Evolutionary conservation across 2,797 vertebrate species (phyloP), one percentile per base, ranked within the genome.

Genomic region (Enteromius mattozi): DNA sequence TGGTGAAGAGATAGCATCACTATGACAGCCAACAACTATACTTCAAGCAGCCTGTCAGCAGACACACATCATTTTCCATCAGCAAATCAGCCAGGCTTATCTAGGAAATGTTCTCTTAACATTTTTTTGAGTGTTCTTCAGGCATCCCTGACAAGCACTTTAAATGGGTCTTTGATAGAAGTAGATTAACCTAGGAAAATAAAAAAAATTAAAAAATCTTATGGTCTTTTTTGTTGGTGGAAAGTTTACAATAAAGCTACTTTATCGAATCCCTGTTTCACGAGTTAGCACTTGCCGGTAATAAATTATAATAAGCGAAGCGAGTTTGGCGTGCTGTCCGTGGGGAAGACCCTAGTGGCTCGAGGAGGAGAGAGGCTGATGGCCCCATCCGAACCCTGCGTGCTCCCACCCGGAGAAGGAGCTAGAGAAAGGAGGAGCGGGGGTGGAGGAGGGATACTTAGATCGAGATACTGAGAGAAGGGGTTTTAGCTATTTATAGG

Each of bases 1-100:
- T 77, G 78, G 85, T 80, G 80, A 80, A 83, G 72, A 87, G 83
- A 85, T 83, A 86, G 27, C 56, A 59, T 59, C 75, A 78, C 85
- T 19, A 49, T 78, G 83, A 83, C 85, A 77, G 70, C 75, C 70
- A 24, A 74, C 87, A 83, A 80, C 76, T 75, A 59, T 78, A 63
- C 61, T 83, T 88, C 86, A 86, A 70, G 59, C 56, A 10, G 66
- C 78, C 68, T 78, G 78, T 87, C 86, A 83, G 68, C 66, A 76
- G 76, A 51, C 72, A 47, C 85, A 68, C 83, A 54, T 78, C 81
- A 69, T 83, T 86, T 77, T 63, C 70, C 77, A 80, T 85, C 76
- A 83, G 40, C 85, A 68, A 82, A 85, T 74, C 68, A 79, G 80
- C 27, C 80, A 40, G 24, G 59, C 82, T 80, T 80, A 69, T 65